Percentiles rank a stretch among this genome's conserved stretches.
Conservation (phyloP, 2,888 invertebrate genomes). For the Hypomecis atomaria region DNA sequence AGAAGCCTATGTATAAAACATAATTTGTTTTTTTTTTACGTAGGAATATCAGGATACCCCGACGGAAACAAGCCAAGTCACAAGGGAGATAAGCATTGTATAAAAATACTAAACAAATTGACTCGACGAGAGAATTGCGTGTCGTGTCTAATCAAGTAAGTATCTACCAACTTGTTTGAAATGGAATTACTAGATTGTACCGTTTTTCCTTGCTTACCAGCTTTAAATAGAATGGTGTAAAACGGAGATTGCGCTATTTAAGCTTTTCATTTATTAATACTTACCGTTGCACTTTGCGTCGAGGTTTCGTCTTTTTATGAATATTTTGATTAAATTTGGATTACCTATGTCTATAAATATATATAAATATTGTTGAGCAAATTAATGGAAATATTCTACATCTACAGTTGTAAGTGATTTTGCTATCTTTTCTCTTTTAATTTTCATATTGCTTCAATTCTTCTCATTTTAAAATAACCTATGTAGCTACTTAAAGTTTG, state of each 20-base stretch:
- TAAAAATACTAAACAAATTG: constrained; percentile 7
- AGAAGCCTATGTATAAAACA: too few relatives aligned
- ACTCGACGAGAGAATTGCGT: constrained; percentile 35
- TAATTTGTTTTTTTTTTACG: too few relatives aligned
- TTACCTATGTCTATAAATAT: too few relatives aligned
- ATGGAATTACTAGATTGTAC: constrained; percentile 23
- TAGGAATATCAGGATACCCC: background rate
- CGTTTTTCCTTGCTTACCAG: background rate
- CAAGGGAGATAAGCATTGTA: constrained; percentile 4
- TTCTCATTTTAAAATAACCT: too few relatives aligned
- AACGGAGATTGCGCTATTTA: constrained; percentile 2
- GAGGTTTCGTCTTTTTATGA: constrained; percentile 11
- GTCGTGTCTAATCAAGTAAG: constrained; percentile 39
- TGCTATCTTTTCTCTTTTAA: too few relatives aligned
- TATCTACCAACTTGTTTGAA: constrained; percentile 36
- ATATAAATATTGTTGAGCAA: too few relatives aligned
- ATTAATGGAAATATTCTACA: too few relatives aligned
- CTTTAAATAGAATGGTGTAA: background rate
- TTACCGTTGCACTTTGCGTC: constrained; percentile 8
- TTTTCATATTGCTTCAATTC: too few relatives aligned
- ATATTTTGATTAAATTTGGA: constrained; percentile 6
- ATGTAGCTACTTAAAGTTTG: too few relatives aligned
- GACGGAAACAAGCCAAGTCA: background rate
- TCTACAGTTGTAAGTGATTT: too few relatives aligned
- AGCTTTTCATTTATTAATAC: constrained; percentile 14